Base-by-base conservation (phyloP, 2,113 vertebrate species). In the Dissostichus mawsoni region DNA sequence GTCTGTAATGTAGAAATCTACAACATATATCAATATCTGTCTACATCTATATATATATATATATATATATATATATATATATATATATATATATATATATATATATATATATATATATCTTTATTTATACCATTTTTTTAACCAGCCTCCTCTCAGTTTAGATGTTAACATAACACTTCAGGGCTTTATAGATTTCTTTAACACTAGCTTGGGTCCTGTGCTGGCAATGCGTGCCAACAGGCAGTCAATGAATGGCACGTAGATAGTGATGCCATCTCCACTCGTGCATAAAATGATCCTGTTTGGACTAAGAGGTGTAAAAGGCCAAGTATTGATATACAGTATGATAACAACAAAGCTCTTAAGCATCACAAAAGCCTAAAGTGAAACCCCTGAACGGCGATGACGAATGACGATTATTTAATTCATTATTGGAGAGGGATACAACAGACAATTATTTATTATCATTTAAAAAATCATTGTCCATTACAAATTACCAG, bases 281-380 rank as follows among this genome's bases (percentile, higher is more conserved):
- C 59, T 82, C 55, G 7, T 81, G 81, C 75, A 74, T 77, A 66
- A 44, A 65, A 56, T 51, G 3, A 85, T 73, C 66, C 47, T 53
- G 56, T 82, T 63, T 59, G 61, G 53, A 71, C 29, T 23, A 47
- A 59, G 25, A 53, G 55, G 51, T 80, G 57, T 53, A 16, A 18
- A 23, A 18, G 14, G 76, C 44, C 58, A 67, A n/a, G 57, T 53
- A 51, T 61, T 67, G 64, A 69, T 68, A 80, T 57, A 63, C 63
- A 44, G 48, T 50, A 2, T 13, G 36, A 74, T 41, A 51, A 23
- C 57, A 36, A n/a, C n/a, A 81, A 56, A 75, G 17, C 23, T 64
- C 29, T 74, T 41, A 50, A 56, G 52, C 16, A 8, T 11, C 18
- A 70, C 44, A 44, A 36, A 70, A 25, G 41, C 11, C 41, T 16